Conservation (phyloP, 2,113 vertebrate species). For the Sus scrofa region T2T-Sscrofa CM000826.6:87797501-87798000, state of each 20-base stretch:
- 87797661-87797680: neutral
- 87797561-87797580: conserved; percentile 68
- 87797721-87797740: neutral
- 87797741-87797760: neutral
- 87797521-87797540: conserved; percentile 37
- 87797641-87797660: conserved; percentile 16
- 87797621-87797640: conserved; percentile 45
- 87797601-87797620: conserved; percentile 55
- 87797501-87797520: neutral
- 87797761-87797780: neutral
- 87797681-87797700: neutral
- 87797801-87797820: conserved; percentile 42
- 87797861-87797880: conserved; percentile 61
- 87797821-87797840: conserved; percentile 19
- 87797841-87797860: conserved; percentile 44
- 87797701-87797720: conserved; percentile 35
- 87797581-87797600: conserved; percentile 65
- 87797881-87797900: conserved; percentile 54
- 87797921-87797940: conserved; percentile 40
- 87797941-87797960: conserved; percentile 67
- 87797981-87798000: conserved; percentile 58
- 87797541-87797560: conserved; percentile 73
- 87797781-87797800: neutral
- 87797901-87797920: conserved; percentile 77
- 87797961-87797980: conserved; percentile 51